Conservation (phyloP, 2,113 vertebrate species). For the Leptocoma aspasia region DNA sequence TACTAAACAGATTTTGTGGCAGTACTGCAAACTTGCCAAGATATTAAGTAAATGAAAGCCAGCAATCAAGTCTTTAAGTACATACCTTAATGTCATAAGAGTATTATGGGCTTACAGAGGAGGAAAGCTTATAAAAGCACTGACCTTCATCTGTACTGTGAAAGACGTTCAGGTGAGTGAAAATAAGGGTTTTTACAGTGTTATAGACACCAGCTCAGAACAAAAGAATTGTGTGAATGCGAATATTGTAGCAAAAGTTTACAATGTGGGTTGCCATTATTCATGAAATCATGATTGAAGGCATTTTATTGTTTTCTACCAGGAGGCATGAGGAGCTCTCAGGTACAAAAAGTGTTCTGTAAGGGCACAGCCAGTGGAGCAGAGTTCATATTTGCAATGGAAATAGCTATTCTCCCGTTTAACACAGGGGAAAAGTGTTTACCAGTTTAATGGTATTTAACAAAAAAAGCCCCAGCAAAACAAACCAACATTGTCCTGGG, state of each 20-base stretch:
- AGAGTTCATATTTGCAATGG: background rate
- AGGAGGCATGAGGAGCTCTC: background rate
- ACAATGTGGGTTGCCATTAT: background rate
- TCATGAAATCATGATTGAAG: background rate
- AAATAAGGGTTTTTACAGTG: background rate
- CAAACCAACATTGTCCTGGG: background rate
- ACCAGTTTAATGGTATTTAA: background rate
- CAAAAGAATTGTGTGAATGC: background rate
- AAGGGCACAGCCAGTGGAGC: background rate
- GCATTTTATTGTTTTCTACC: background rate
- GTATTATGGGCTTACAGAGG: slow-evolving; percentile 28
- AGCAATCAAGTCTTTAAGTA: slow-evolving; percentile 62
- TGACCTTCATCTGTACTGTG: background rate
- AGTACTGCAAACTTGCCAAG: slow-evolving; percentile 37
- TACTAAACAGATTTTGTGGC: slow-evolving; percentile 52
- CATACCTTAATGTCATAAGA: slow-evolving; percentile 51
- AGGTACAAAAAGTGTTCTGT: background rate
- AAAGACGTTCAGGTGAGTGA: background rate
- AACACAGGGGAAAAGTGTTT: background rate
- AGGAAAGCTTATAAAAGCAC: background rate
- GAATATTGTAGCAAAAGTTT: background rate
- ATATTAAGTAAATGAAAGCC: slow-evolving; percentile 61
- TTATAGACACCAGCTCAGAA: background rate
- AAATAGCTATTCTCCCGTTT: background rate
- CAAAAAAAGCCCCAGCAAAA: background rate